Conservation (phyloP, 2,113 vertebrate species). For the Ranitomeya imitator region DNA sequence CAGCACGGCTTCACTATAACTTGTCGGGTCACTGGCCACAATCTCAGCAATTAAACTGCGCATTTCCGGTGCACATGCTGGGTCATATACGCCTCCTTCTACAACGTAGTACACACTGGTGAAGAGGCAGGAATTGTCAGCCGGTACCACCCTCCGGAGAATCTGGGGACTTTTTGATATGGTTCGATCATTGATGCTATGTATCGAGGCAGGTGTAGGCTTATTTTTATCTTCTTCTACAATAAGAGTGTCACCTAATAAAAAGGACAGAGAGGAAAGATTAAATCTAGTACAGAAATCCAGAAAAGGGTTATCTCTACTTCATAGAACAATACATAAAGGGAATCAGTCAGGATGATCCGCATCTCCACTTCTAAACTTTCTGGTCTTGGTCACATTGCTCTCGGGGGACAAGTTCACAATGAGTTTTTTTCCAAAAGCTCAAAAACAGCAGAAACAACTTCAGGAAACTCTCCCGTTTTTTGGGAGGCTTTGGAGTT, state of each 20-base stretch:
- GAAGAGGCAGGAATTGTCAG: constrained; percentile 98
- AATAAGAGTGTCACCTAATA: constrained; percentile 92
- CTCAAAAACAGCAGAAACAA: too few relatives aligned
- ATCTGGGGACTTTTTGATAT: constrained; percentile 69
- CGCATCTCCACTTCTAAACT: too few relatives aligned
- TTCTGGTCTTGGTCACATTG: too few relatives aligned
- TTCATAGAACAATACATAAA: too few relatives aligned
- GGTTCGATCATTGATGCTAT: constrained; percentile 60
- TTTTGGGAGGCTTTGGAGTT: too few relatives aligned
- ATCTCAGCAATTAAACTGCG: constrained; percentile 90
- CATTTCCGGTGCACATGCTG: constrained; percentile 87
- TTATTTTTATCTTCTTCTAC: constrained; percentile 91
- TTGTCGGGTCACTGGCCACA: constrained; percentile 85
- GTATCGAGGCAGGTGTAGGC: constrained; percentile 73
- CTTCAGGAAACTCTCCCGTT: too few relatives aligned
- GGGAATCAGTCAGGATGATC: too few relatives aligned
- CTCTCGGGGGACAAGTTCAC: too few relatives aligned
- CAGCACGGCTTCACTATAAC: constrained; percentile 89
- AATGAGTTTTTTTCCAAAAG: too few relatives aligned
- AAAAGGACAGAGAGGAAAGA: neutral
- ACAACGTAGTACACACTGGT: constrained; percentile 94
- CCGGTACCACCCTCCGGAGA: constrained; percentile 83
- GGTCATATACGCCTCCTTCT: constrained; percentile 90
- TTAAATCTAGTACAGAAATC: neutral
- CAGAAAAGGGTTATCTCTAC: too few relatives aligned